Evolutionary conservation across 2,888 invertebrate genomes (phyloP).

Genomic region (Acleris holmiana): DNA sequence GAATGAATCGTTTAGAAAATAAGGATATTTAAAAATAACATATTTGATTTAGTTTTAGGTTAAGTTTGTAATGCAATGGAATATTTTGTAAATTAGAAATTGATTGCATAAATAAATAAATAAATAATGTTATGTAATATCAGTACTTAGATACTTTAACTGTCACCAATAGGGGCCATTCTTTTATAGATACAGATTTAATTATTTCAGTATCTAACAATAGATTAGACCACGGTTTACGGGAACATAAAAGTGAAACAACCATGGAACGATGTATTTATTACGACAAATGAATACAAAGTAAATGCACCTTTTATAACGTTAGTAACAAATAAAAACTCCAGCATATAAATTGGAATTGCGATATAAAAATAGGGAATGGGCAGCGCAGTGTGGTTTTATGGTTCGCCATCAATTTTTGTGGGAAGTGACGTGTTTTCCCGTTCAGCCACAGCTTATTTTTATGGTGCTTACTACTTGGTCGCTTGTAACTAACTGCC

Average conservation of each 20-base stretch:
- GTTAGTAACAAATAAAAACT: slow-evolving; percentile 40
- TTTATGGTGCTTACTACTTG: slow-evolving; percentile 56
- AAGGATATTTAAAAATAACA: too few species aligned
- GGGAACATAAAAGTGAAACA: slow-evolving; percentile 2
- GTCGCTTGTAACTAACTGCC: slow-evolving; percentile 13
- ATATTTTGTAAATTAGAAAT: too few species aligned
- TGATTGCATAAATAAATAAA: too few species aligned
- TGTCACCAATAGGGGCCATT: too few species aligned
- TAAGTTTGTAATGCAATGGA: too few species aligned
- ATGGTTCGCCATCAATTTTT: slow-evolving; percentile 64
- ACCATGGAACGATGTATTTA: slow-evolving; percentile 20
- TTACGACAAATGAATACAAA: slow-evolving; percentile 31
- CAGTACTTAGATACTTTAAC: too few species aligned
- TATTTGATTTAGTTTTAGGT: too few species aligned
- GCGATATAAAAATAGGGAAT: slow-evolving; percentile 58
- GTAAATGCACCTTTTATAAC: slow-evolving; percentile 29
- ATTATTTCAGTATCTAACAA: slow-evolving; percentile 5
- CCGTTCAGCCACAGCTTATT: slow-evolving; percentile 61
- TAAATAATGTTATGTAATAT: too few species aligned
- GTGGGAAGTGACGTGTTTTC: slow-evolving; percentile 63
- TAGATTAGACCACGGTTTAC: slow-evolving; percentile 5
- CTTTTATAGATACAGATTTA: too few species aligned
- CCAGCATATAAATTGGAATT: slow-evolving; percentile 60
- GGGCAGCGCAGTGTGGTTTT: slow-evolving; percentile 60
- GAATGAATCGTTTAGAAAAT: too few species aligned